phyloP scores from a whole-genome alignment of 2,113 vertebrate genomes.

The Lepus europaeus region DNA sequence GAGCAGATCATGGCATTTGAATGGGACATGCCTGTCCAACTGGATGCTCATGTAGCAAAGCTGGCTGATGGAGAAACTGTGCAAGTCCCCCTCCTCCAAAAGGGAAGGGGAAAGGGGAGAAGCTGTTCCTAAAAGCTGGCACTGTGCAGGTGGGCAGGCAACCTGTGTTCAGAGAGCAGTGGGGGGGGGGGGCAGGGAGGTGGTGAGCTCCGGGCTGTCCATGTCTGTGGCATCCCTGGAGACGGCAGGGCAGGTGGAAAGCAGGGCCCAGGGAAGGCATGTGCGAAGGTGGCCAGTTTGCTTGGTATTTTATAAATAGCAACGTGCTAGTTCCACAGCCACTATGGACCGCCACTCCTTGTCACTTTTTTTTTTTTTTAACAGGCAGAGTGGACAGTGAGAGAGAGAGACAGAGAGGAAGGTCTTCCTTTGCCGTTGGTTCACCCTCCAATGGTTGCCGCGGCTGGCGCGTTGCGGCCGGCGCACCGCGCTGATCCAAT shows the following conservation, averaged over 20 bases:
- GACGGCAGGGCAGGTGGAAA: not conserved
- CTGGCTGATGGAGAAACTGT: not conserved
- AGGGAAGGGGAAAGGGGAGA: not conserved
- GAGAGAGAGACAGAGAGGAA: too few species aligned
- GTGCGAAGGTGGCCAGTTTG: not conserved
- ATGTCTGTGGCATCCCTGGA: not conserved
- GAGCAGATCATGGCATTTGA: too few species aligned
- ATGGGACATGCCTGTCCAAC: not conserved
- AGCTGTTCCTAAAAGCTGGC: not conserved
- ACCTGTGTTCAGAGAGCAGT: not conserved
- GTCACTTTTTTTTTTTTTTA: too few species aligned
- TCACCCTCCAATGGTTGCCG: too few species aligned
- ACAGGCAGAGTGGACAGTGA: too few species aligned
- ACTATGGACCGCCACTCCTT: not conserved
- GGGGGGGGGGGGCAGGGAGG: not conserved
- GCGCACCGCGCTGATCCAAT: too few species aligned
- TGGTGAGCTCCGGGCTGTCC: not conserved
- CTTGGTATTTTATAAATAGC: not conserved
- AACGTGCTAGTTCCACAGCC: not conserved
- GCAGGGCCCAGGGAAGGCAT: not conserved
- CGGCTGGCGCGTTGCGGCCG: too few species aligned
- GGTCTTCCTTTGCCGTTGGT: too few species aligned
- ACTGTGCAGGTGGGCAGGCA: too few species aligned
- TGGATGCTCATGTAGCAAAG: not conserved
- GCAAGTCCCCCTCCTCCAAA: not conserved